Conservation (phyloP, 1,140 invertebrate genomes). For the Venustaconcha ellipsiformis region DNA sequence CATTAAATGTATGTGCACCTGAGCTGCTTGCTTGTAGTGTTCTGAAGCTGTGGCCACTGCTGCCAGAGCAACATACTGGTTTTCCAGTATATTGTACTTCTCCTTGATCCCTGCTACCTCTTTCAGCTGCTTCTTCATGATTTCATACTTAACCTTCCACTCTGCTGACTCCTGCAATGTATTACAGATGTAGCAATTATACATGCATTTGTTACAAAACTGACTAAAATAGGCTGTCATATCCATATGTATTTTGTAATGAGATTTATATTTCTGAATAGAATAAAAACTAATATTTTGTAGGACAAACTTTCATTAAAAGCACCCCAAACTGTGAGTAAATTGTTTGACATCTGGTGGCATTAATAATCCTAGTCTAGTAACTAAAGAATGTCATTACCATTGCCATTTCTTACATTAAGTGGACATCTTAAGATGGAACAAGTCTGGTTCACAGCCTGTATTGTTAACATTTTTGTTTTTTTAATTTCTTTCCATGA, state of each 20-base stretch:
- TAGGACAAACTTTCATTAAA: neutral
- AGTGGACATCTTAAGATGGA: too few relatives aligned
- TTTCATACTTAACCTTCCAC: slow-evolving; percentile 30
- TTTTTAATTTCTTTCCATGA: too few relatives aligned
- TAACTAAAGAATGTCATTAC: too few relatives aligned
- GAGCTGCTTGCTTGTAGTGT: too few relatives aligned
- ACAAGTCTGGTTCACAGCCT: too few relatives aligned
- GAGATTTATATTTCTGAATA: neutral
- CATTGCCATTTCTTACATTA: too few relatives aligned
- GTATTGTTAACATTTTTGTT: too few relatives aligned
- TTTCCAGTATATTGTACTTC: slow-evolving; percentile 29
- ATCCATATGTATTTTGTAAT: neutral
- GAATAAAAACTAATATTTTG: neutral
- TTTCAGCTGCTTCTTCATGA: slow-evolving; percentile 18
- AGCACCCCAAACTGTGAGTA: neutral
- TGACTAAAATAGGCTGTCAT: neutral
- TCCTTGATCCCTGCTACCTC: slow-evolving; percentile 22
- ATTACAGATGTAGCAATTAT: neutral
- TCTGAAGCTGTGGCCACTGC: slow-evolving; percentile 21
- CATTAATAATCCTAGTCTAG: too few relatives aligned
- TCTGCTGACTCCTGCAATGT: slow-evolving; percentile 12
- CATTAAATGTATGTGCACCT: too few relatives aligned
- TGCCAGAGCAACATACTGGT: slow-evolving; percentile 25
- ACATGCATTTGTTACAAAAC: neutral
- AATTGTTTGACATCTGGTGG: neutral